Conservation (phyloP, 2,113 vertebrate genomes). For the human region GRCh38 chr1:232176501-232177000, state of each 20-base stretch:
- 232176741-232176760: not conserved
- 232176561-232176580: too few species aligned
- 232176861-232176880: not conserved
- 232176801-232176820: too few species aligned
- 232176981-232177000: too few species aligned
- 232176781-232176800: not conserved
- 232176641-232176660: too few species aligned
- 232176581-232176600: not conserved
- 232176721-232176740: not conserved
- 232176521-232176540: too few species aligned
- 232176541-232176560: too few species aligned
- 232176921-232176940: not conserved
- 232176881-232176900: not conserved
- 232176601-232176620: not conserved
- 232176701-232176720: not conserved
- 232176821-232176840: rapidly evolving
- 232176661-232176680: not conserved
- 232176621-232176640: not conserved
- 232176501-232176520: too few species aligned
- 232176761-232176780: too few species aligned
- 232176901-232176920: not conserved
- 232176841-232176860: not conserved
- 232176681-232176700: not conserved
- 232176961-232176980: too few species aligned
- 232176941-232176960: too few species aligned